A percentile compares a stretch with the other conserved stretches of the same genome.
phyloP scores from a whole-genome alignment of 2,113 vertebrate species.

The Cisticola juncidis region DNA sequence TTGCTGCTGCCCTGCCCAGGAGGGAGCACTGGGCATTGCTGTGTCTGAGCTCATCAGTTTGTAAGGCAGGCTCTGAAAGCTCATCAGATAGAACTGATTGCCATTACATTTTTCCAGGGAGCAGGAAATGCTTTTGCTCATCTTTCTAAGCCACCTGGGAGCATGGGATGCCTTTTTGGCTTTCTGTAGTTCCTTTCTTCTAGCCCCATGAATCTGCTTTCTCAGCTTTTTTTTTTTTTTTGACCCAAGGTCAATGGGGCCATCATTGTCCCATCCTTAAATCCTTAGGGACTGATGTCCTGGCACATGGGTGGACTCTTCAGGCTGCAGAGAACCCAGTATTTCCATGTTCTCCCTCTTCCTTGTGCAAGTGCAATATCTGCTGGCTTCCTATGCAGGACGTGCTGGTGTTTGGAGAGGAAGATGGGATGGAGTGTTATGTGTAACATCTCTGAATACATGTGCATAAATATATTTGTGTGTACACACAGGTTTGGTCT shows the following conservation, averaged over 20 bases:
- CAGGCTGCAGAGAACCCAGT: neutral
- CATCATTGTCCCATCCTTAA: neutral
- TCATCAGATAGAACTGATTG: neutral
- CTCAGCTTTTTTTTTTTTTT: neutral
- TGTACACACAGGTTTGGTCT: neutral
- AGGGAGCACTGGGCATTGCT: neutral
- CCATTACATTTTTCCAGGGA: neutral
- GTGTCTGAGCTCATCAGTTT: neutral
- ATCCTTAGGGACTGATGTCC: neutral
- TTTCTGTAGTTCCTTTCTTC: neutral
- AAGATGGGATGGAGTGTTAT: neutral
- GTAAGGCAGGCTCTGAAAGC: neutral
- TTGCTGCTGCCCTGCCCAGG: neutral
- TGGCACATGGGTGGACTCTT: neutral
- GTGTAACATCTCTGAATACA: neutral
- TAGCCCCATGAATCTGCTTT: neutral
- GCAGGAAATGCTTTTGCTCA: neutral
- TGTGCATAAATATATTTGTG: neutral
- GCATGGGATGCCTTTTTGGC: neutral
- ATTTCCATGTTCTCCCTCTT: neutral
- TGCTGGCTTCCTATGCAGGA: neutral
- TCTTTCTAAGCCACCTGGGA: neutral
- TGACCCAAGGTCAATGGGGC: fast-evolving
- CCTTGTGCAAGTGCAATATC: neutral
- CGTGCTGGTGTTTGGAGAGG: neutral